phyloP scores from a whole-genome alignment of 2,797 vertebrate genomes.

The Acanthurus tractus region DNA sequence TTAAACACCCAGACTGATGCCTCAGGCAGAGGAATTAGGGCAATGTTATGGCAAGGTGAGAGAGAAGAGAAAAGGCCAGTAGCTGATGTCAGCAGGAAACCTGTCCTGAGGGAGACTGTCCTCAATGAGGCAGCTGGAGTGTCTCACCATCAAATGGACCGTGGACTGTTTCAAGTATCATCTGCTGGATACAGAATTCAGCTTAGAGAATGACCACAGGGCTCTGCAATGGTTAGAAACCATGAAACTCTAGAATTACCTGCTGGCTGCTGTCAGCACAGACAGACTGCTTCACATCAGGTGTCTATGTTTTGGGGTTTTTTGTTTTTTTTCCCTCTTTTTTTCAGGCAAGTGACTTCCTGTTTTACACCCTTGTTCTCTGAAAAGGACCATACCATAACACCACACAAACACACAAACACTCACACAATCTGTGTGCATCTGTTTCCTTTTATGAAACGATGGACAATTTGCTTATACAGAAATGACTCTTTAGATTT shows the following conservation, averaged over 20 bases:
- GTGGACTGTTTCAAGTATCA: constrained; percentile 50
- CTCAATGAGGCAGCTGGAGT: constrained; percentile 49
- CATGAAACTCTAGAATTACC: constrained; percentile 61
- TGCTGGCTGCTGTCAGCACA: constrained; percentile 56
- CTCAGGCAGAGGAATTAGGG: constrained; percentile 57
- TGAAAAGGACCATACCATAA: background rate
- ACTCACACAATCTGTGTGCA: background rate
- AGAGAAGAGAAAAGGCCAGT: constrained; percentile 55
- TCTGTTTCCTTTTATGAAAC: constrained; percentile 10
- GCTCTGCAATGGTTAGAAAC: constrained; percentile 53
- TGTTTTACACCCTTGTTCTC: constrained; percentile 3
- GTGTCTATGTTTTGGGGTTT: constrained; percentile 19
- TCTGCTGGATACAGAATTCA: constrained; percentile 52
- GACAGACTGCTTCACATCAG: constrained; percentile 49
- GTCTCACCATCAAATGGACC: constrained; percentile 68
- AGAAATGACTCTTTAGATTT: constrained; percentile 24
- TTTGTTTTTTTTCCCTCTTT: constrained; percentile 3
- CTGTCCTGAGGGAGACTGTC: constrained; percentile 54
- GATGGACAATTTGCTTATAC: constrained; percentile 12
- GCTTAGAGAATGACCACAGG: constrained; percentile 62
- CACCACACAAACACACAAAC: background rate
- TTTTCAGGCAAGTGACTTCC: constrained; percentile 27
- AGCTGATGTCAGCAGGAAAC: constrained; percentile 63
- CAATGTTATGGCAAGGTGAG: constrained; percentile 63
- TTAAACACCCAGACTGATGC: constrained; percentile 64